phyloP scores from a whole-genome alignment of 2,113 vertebrate species.

The Cololabis saira region DNA sequence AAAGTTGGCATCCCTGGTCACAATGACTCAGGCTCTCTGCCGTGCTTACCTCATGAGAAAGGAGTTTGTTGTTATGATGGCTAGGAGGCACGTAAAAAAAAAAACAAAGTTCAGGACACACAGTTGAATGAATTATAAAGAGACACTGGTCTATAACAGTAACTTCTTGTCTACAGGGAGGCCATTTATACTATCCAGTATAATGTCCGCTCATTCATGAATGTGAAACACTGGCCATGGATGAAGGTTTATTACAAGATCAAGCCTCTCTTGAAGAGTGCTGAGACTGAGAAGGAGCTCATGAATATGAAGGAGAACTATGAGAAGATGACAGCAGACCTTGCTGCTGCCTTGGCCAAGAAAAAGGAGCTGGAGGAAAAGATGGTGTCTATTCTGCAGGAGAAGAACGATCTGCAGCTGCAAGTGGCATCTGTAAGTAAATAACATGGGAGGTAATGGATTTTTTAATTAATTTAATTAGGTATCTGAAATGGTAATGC shows the following conservation, averaged over 20 bases:
- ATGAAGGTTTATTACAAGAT: constrained; percentile 39
- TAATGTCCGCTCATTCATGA: constrained; percentile 73
- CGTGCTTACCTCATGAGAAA: constrained; percentile 74
- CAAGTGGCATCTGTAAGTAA: constrained; percentile 77
- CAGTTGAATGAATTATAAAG: background rate
- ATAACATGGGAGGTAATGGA: background rate
- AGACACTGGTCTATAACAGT: background rate
- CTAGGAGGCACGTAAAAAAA: constrained; percentile 62
- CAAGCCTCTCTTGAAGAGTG: constrained; percentile 69
- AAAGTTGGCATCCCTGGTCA: constrained; percentile 83
- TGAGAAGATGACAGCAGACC: constrained; percentile 86
- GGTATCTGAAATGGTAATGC: background rate
- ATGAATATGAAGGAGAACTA: constrained; percentile 88
- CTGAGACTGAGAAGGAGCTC: constrained; percentile 91
- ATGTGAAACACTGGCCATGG: constrained; percentile 46
- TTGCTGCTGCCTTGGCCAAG: constrained; percentile 80
- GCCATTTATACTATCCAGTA: constrained; percentile 88
- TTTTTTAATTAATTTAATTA: no score
- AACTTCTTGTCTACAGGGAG: constrained; percentile 57
- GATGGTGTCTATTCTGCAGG: constrained; percentile 80
- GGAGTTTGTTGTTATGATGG: constrained; percentile 80
- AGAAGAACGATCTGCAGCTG: constrained; percentile 82
- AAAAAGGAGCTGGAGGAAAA: constrained; percentile 82
- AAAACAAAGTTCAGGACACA: background rate
- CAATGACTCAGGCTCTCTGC: constrained; percentile 80